Evolutionary conservation across 2,797 vertebrate genomes (phyloP).

Genomic region (Sternarchorhynchus goeldii): DNA sequence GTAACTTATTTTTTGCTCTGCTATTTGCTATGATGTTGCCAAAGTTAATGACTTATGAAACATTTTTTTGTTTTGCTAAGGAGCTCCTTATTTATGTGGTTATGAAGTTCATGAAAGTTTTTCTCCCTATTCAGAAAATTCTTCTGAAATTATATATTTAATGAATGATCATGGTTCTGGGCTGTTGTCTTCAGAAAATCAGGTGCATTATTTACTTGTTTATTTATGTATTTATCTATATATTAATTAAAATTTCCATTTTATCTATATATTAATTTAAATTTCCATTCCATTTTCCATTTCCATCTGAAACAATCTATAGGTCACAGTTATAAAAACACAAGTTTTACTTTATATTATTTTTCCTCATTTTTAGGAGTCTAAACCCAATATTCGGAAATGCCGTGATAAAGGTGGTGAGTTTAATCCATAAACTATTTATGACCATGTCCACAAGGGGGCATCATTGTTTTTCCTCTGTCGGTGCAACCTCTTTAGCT

Average conservation of each 20-base stretch:
- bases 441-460: constrained; percentile 62
- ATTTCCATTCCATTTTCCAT: too few relatives aligned
- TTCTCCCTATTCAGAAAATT: constrained; percentile 30
- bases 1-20: neutral
- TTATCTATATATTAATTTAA: too few relatives aligned
- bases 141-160: constrained; percentile 36
- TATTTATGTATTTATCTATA: neutral
- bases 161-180: constrained; percentile 19
- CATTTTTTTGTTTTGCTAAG: neutral
- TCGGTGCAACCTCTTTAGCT: neutral
- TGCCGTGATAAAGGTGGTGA: constrained; percentile 60
- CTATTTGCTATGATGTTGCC: neutral
- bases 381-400: constrained; percentile 63
- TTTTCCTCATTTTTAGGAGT: constrained; percentile 57
- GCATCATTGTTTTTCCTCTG: constrained; percentile 50
- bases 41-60: neutral
- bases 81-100: neutral
- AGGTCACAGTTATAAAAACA: neutral
- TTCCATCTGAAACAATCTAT: too few relatives aligned
- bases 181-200: constrained; percentile 6
- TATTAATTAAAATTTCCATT: too few relatives aligned
- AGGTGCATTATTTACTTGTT: constrained; percentile 16
- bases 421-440: constrained; percentile 27
- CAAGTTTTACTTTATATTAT: neutral
- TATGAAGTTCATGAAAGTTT: neutral